Evolutionary conservation across 2,888 invertebrate species (phyloP), one percentile per base, ranked within the genome.

Genomic region (Mythimna albipuncta): DNA sequence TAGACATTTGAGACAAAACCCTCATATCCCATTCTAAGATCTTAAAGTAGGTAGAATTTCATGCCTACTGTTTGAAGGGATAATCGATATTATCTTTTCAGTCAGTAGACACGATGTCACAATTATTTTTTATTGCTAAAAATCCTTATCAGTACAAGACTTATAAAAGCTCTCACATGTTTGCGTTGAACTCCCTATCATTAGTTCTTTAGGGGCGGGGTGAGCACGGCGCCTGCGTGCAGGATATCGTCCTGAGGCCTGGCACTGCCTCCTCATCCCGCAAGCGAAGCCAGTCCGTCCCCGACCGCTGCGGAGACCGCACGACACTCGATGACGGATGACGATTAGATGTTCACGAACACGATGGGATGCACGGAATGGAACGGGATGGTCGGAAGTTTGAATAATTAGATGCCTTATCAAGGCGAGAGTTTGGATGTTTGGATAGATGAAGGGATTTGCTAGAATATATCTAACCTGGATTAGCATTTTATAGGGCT

Each of bases 221-320:
- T 55, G 54, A 55, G 64, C 68, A 72, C 41, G 6, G 84, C 84
- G 84, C 84, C 50, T 84, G 83, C 84, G 84, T 84, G 59, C 69
- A 83, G 82, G 79, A 77, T 79, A 66, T 83, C 75, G 79, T 83
- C 84, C 79, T 80, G 70, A 75, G 61, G 66, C 66, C 69, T 55
- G 73, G 62, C 67, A 67, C 75, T 83, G 73, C 72, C 75, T 80
- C 74, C 67, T 57, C 68, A 74, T 72, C 81, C 72, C 77, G 68
- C 74, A 21, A 52, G 55, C 54, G 50, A 59, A 21, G 50, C 62
- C 64, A 83, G 74, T 82, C 72, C 62, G 26, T 35, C 21, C 19
- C 47, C 57, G 41, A 78, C 38, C 59, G 57, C 62, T 63, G 68
- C 38, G 13, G 55, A 19, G 41, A 19, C 13, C 38, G 16, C 54